These are phyloP conservation scores for Empidonax alnorum DNA, from an alignment of 2,113 vertebrate genomes.

Conservation along the genomic window DNA sequence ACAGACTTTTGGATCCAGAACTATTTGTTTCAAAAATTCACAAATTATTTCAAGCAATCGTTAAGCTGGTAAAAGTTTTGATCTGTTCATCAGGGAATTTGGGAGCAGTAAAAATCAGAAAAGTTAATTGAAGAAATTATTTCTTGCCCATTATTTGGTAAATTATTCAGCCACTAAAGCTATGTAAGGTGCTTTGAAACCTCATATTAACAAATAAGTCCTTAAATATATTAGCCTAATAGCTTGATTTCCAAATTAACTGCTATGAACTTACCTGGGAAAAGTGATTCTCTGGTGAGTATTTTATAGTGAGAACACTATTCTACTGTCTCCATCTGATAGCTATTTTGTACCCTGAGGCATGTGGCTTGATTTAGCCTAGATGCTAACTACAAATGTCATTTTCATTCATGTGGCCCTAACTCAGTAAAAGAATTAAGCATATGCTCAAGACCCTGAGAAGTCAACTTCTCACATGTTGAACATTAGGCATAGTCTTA, in stretches of 20 bases:
- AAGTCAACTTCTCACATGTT: slow-evolving; percentile 30
- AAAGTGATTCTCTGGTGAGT: neutral
- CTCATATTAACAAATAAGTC: neutral
- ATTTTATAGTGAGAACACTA: neutral
- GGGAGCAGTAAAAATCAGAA: neutral
- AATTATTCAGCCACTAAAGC: neutral
- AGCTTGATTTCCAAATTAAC: slow-evolving; percentile 19
- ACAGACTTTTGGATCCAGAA: neutral
- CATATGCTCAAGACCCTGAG: slow-evolving; percentile 15
- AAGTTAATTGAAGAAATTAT: slow-evolving; percentile 16
- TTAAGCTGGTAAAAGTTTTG: neutral
- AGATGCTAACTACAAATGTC: slow-evolving; percentile 46
- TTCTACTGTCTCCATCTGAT: slow-evolving; percentile 7
- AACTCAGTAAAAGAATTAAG: slow-evolving; percentile 36
- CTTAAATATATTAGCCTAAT: neutral
- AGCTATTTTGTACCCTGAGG: slow-evolving; percentile 17
- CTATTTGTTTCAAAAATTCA: neutral
- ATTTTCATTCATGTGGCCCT: slow-evolving; percentile 38
- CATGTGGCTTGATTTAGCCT: slow-evolving; percentile 47
- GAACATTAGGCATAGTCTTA: slow-evolving; percentile 5
- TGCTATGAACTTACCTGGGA: neutral
- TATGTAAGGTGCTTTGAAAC: neutral
- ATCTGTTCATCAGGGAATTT: neutral
- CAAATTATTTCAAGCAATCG: neutral
- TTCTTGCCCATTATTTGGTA: neutral